Conservation (phyloP, 2,888 invertebrate genomes). For the Brenthis daphne region DNA sequence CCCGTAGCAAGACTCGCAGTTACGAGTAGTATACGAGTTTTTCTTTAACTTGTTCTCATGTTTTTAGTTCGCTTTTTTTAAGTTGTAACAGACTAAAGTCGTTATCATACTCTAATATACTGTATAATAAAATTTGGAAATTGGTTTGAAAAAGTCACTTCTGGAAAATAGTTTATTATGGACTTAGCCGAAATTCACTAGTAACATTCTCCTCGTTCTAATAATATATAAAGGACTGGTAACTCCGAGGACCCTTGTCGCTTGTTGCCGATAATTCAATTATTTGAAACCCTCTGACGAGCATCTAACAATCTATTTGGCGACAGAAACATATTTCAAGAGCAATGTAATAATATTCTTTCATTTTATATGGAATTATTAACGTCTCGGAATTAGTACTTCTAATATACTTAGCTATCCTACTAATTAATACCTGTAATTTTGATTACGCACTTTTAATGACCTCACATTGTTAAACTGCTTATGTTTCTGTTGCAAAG, state of each 20-base stretch:
- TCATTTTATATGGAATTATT: background rate
- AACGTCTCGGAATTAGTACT: background rate
- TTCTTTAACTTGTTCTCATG: too few species aligned
- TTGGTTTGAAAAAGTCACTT: background rate
- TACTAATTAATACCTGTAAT: too few species aligned
- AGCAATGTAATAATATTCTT: background rate
- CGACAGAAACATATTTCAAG: background rate
- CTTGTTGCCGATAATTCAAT: constrained; percentile 48
- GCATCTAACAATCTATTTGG: constrained; percentile 4
- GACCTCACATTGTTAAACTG: too few species aligned
- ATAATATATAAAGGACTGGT: constrained; percentile 19
- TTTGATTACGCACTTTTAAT: too few species aligned
- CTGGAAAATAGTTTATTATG: constrained; percentile 10
- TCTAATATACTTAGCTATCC: background rate
- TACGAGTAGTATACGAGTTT: too few species aligned
- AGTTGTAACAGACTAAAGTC: too few species aligned
- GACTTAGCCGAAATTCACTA: constrained; percentile 6
- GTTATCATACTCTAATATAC: too few species aligned
- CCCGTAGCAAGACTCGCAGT: too few species aligned
- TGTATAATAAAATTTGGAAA: background rate
- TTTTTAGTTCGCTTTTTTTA: too few species aligned
- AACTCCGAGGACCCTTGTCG: constrained; percentile 41
- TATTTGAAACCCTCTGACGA: constrained; percentile 37
- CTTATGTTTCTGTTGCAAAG: too few species aligned
- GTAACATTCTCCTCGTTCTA: constrained; percentile 19